These are phyloP conservation scores for Diachasmimorpha longicaudata DNA, from an alignment of 1,140 invertebrate genomes.

Conservation along the genomic window DNA sequence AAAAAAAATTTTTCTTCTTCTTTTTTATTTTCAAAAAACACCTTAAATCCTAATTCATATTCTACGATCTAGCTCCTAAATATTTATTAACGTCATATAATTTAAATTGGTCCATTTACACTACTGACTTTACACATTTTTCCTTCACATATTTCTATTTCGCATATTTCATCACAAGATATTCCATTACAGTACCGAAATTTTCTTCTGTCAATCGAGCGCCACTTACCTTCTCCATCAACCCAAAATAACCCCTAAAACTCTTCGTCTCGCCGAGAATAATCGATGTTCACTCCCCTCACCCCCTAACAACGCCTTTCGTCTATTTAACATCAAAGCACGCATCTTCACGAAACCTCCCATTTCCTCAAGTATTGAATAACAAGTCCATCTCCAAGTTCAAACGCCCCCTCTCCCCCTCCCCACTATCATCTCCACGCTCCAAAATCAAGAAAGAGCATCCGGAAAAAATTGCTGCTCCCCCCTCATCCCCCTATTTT, in stretches of 20 bases:
- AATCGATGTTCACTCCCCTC: not conserved
- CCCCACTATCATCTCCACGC: not conserved
- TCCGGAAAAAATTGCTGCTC: not conserved
- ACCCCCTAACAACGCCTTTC: not conserved
- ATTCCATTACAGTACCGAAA: too few species aligned
- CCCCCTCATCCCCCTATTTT: conserved; percentile 18
- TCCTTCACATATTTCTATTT: too few species aligned
- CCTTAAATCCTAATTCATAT: too few species aligned
- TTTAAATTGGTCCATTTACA: too few species aligned
- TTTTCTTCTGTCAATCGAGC: too few species aligned
- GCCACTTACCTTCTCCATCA: not conserved
- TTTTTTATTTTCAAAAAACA: too few species aligned
- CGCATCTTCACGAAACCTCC: not conserved
- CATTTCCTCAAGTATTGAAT: not conserved
- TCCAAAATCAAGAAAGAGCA: not conserved
- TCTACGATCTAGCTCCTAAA: too few species aligned
- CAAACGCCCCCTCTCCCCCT: not conserved
- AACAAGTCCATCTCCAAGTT: not conserved
- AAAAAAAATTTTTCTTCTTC: too few species aligned
- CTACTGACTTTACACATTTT: too few species aligned
- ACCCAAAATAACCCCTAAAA: not conserved
- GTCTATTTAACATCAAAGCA: not conserved
- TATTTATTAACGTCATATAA: too few species aligned
- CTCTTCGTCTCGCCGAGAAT: not conserved
- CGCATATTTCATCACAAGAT: too few species aligned